phyloP scores from a whole-genome alignment of 1,140 invertebrate genomes.

The Acromyrmex echinatior region DNA sequence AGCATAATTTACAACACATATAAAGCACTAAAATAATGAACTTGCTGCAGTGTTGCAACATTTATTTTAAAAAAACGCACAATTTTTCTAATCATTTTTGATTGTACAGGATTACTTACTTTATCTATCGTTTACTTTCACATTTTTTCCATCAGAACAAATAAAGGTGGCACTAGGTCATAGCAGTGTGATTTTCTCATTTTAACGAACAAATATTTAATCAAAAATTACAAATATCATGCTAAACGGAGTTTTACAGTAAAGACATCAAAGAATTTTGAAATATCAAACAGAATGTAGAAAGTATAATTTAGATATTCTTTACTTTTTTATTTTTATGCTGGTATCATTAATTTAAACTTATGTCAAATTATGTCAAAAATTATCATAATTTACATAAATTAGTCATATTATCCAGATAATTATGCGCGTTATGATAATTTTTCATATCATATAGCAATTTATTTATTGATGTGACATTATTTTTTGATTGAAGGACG shows the following conservation, averaged over 20 bases:
- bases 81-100: not conserved
- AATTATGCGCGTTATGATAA: not conserved
- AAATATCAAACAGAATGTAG: not conserved
- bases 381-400: not conserved
- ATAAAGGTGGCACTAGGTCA: not conserved
- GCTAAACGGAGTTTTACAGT: not conserved
- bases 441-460: not conserved
- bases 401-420: not conserved
- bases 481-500: no score
- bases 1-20: not conserved
- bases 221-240: not conserved
- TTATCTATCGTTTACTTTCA: conserved; percentile 32
- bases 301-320: not conserved
- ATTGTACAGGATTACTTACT: not conserved
- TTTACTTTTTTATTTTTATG: not conserved
- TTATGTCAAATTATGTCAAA: not conserved
- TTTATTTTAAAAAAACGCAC: not conserved
- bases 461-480: not conserved
- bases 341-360: not conserved
- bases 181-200: conserved; percentile 13
- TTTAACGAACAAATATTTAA: conserved; percentile 42
- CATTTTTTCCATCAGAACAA: conserved; percentile 8
- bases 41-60: not conserved
- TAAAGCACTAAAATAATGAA: not conserved
- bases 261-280: conserved; percentile 4